These are phyloP conservation scores for Drosophila kanapiae DNA, from an alignment of 1,140 invertebrate species.

Conservation along the genomic window DNA sequence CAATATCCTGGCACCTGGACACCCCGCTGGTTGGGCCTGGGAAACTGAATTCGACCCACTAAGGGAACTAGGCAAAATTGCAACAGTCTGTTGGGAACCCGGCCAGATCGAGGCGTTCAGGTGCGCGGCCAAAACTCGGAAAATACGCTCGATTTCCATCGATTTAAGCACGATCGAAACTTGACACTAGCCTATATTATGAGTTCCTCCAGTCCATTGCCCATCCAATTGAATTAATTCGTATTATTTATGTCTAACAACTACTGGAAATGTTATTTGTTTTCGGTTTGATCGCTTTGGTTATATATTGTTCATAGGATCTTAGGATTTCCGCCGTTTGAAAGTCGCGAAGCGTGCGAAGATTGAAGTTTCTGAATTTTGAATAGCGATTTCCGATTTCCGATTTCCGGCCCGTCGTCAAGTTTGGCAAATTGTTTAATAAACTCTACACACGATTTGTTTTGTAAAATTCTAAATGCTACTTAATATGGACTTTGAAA, in stretches of 20 bases:
- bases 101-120: constrained; percentile 31
- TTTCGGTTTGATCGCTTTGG: constrained; percentile 27
- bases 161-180: constrained; percentile 50
- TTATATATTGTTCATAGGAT: constrained; percentile 24
- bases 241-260: constrained; percentile 48
- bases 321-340: constrained; percentile 11
- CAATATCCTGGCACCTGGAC: constrained; percentile 33
- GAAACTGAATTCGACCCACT: constrained; percentile 80
- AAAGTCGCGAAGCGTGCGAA: constrained; percentile 63
- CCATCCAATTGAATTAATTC: constrained; percentile 12
- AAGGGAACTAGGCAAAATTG: constrained; percentile 80
- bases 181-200: constrained; percentile 52
- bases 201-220: constrained; percentile 1
- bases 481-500: constrained; percentile 79
- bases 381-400: constrained; percentile 18
- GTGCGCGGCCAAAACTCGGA: constrained; percentile 21
- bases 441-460: constrained; percentile 60
- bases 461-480: constrained; percentile 71
- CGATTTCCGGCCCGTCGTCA: constrained; percentile 30
- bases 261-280: constrained; percentile 74
- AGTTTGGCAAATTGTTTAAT: constrained; percentile 74
- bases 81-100: constrained; percentile 65
- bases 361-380: constrained; percentile 32
- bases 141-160: constrained; percentile 16
- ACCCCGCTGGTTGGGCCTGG: constrained; percentile 37